These are phyloP conservation scores for Telmatochromis bifrenatus DNA, from an alignment of 2,113 vertebrate genomes.

Conservation along the genomic window DNA sequence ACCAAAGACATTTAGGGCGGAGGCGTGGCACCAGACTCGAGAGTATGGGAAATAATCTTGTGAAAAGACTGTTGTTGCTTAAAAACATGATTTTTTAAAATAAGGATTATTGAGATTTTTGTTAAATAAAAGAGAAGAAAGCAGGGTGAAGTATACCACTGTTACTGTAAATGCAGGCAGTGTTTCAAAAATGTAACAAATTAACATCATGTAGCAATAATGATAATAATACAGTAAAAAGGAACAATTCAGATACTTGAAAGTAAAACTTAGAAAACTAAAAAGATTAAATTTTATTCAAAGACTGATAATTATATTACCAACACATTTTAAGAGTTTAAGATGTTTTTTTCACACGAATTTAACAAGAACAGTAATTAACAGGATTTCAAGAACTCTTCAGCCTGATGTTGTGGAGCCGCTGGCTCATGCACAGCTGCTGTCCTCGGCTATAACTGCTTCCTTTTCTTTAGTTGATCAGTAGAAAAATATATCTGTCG, in stretches of 20 bases:
- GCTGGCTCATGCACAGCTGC: background rate
- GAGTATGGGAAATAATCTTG: background rate
- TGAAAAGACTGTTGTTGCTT: background rate
- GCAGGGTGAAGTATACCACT: background rate
- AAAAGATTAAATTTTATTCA: background rate
- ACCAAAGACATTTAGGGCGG: background rate
- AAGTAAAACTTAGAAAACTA: background rate
- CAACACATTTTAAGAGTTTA: background rate
- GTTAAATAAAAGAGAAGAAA: background rate
- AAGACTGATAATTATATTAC: background rate
- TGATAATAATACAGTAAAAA: background rate
- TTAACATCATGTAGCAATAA: background rate
- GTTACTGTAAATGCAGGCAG: background rate
- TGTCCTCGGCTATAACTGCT: background rate
- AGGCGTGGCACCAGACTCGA: background rate
- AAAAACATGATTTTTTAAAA: background rate
- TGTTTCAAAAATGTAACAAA: background rate
- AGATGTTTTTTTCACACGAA: background rate
- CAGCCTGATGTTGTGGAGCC: background rate
- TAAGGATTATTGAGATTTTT: background rate
- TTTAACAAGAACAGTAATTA: background rate
- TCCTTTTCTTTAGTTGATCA: background rate
- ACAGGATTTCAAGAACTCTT: background rate
- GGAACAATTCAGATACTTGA: background rate
- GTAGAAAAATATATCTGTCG: no score